phyloP scores from a whole-genome alignment of 2,888 invertebrate species.

The Polia nebulosa region DNA sequence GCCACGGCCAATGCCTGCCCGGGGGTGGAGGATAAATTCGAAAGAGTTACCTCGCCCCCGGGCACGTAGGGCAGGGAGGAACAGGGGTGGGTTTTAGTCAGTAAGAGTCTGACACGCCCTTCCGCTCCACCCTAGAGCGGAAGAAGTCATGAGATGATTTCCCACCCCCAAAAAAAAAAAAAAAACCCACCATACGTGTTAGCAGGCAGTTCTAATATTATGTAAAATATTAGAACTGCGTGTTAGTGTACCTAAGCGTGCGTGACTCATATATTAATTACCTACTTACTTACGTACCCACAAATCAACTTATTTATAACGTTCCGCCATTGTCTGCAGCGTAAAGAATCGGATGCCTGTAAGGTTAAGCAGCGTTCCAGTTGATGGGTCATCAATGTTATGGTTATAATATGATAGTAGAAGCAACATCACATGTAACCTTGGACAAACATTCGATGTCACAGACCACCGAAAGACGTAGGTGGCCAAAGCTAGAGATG shows the following conservation, averaged over 20 bases:
- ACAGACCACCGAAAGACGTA: background rate
- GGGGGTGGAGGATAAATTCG: no score
- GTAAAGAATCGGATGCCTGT: constrained; percentile 33
- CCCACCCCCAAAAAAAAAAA: no score
- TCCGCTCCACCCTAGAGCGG: no score
- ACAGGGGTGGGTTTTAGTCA: no score
- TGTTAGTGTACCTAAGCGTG: constrained; percentile 33
- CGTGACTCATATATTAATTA: constrained; percentile 49
- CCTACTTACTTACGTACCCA: constrained; percentile 16
- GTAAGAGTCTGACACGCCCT: no score
- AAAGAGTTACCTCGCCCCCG: no score
- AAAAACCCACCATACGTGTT: constrained; percentile 36
- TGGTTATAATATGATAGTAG: constrained; percentile 35
- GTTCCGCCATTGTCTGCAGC: constrained; percentile 25
- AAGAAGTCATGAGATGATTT: no score
- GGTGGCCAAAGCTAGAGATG: background rate
- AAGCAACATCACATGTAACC: constrained; percentile 31
- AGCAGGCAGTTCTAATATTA: constrained; percentile 22
- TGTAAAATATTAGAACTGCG: constrained; percentile 38
- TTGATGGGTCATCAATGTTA: constrained; percentile 49
- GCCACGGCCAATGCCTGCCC: no score
- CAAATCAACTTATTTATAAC: constrained; percentile 18
- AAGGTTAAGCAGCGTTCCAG: constrained; percentile 41
- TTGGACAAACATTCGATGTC: constrained; percentile 17
- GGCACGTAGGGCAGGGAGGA: no score